Percentiles rank a stretch among this genome's conserved stretches.
Conservation (phyloP, 2,113 vertebrate genomes). For the Clarias gariepinus region DNA sequence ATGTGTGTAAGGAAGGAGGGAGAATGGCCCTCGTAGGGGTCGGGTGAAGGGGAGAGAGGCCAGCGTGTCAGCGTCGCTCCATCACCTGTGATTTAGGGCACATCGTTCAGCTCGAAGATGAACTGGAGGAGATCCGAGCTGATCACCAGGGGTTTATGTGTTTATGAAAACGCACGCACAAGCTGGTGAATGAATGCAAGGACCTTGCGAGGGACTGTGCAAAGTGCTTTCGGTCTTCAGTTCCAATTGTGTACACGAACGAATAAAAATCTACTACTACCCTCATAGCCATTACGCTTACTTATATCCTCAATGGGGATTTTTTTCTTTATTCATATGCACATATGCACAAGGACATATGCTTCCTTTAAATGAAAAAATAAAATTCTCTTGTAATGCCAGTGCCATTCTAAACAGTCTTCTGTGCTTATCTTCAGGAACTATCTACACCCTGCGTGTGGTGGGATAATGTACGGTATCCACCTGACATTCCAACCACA, state of each 20-base stretch:
- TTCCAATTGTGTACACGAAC: neutral
- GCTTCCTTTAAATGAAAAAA: neutral
- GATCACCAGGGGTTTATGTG: conserved; percentile 45
- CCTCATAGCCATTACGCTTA: neutral
- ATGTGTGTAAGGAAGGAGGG: conserved; percentile 17
- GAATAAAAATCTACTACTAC: neutral
- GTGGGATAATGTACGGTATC: conserved; percentile 55
- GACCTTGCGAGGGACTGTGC: neutral
- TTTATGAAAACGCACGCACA: conserved; percentile 32
- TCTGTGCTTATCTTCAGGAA: neutral
- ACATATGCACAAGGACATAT: neutral
- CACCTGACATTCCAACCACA: conserved; percentile 57
- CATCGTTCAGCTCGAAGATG: conserved; percentile 50
- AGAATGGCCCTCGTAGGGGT: conserved; percentile 59
- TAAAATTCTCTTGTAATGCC: neutral
- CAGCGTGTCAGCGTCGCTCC: conserved; percentile 46
- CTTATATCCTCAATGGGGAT: neutral
- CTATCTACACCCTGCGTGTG: neutral
- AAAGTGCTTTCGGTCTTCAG: neutral
- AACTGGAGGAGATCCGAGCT: conserved; percentile 47
- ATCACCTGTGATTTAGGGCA: conserved; percentile 62
- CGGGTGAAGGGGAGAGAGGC: conserved; percentile 53
- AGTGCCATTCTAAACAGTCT: neutral
- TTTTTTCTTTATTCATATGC: neutral
- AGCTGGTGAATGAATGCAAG: neutral